Evolutionary conservation across 2,113 vertebrate genomes (phyloP).

Genomic region (Pseudorectes ferrugineus): DNA sequence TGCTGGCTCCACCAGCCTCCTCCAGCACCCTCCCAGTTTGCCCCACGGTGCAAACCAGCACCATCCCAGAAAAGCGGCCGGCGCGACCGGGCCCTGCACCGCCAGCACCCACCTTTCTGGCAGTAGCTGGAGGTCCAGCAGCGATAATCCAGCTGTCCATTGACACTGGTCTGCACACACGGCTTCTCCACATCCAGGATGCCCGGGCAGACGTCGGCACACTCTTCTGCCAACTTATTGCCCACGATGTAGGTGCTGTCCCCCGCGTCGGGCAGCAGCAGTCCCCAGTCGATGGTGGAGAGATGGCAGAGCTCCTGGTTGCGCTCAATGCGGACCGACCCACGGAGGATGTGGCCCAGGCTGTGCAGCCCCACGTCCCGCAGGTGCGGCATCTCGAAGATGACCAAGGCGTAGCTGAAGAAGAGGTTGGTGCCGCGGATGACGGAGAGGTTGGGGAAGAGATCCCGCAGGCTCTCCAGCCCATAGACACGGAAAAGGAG

Average conservation of each 20-base stretch:
- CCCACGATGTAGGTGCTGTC: constrained; percentile 74
- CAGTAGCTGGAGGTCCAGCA: constrained; percentile 82
- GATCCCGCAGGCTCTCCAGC: constrained; percentile 77
- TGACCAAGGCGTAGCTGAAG: constrained; percentile 77
- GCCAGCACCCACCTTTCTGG: constrained; percentile 71
- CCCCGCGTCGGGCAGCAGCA: constrained; percentile 46
- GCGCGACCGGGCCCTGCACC: rapidly evolving
- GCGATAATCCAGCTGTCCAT: constrained; percentile 65
- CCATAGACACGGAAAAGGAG: constrained; percentile 80
- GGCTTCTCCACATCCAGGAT: constrained; percentile 67
- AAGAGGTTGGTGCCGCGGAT: constrained; percentile 77
- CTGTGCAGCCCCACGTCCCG: constrained; percentile 73
- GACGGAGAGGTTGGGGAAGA: constrained; percentile 79
- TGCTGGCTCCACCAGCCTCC: not conserved
- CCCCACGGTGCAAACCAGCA: not conserved
- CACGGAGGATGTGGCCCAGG: constrained; percentile 67
- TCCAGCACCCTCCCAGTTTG: not conserved
- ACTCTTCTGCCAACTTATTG: constrained; percentile 75
- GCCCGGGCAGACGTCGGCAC: constrained; percentile 74
- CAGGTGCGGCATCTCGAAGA: constrained; percentile 81
- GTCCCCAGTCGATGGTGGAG: constrained; percentile 80
- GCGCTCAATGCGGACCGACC: constrained; percentile 74
- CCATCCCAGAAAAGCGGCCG: rapidly evolving
- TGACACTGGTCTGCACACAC: constrained; percentile 66
- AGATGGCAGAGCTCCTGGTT: constrained; percentile 83